Evolutionary conservation across 2,888 invertebrate species (phyloP), one percentile per base, ranked within the genome.

Genomic region (Apamea monoglypha): DNA sequence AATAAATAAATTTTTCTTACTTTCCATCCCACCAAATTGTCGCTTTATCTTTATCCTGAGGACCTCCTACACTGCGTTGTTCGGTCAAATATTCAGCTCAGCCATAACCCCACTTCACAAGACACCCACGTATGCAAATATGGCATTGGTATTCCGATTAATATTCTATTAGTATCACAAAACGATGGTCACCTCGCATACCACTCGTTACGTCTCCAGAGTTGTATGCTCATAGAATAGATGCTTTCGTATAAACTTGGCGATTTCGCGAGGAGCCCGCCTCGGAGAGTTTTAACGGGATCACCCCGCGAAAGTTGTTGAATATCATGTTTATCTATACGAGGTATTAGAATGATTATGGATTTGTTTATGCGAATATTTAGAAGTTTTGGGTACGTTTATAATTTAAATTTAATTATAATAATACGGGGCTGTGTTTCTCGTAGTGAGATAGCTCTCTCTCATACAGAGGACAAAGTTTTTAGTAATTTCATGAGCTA

Each of bases 201-300:
- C 74, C 80, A 73, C 80, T 90, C 78, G 81, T 88, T 86, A 85
- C 74, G 76, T 70, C 77, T 83, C 70, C 75, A 66, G 80, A 87
- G 81, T 88, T 89, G 83, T 86, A 84, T 85, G 83, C 66, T 83
- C 84, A 77, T 79, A 76, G 85, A 87, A 90, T 88, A 85, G 88
- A 88, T 88, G 86, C 63, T 68, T 69, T 29, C 70, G 79, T 76
- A 84, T 88, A 88, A 83, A 87, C 81, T 81, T 70, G 69, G 61
- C 63, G 83, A 82, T 81, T 78, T 75, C 63, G 56, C 44, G 80
- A 64, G 80, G 85, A 90, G 77, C 84, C 82, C 74, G 76, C 56
- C n/a, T 68, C 70, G 32, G 73, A 77, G 87, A 87, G 89, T 87
- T 89, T 88, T 89, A 87, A 83, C 81, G 78, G 88, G 89, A 89